Conservation (phyloP, 2,113 vertebrate species). For the Nanorana parkeri region DNA sequence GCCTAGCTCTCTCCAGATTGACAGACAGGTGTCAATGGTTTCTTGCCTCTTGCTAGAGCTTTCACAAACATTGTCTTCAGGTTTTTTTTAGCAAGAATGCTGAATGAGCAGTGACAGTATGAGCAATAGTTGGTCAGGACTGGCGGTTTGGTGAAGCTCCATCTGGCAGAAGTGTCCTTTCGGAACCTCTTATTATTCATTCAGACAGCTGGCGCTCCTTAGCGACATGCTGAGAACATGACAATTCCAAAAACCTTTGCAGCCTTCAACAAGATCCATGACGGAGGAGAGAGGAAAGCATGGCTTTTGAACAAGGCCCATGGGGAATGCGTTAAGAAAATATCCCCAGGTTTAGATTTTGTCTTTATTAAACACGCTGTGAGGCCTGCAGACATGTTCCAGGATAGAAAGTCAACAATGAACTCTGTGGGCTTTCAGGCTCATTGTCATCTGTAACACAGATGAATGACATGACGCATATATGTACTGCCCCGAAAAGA, state of each 20-base stretch:
- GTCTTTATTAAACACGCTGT: neutral
- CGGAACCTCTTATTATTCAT: neutral
- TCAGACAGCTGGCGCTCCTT: neutral
- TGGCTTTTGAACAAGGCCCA: neutral
- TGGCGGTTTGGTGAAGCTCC: neutral
- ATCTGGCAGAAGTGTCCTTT: neutral
- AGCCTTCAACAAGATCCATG: constrained; percentile 1
- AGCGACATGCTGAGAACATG: neutral
- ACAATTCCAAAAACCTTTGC: neutral
- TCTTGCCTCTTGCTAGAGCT: neutral
- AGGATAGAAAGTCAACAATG: constrained; percentile 21
- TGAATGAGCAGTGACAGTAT: neutral
- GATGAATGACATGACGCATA: neutral
- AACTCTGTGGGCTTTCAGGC: neutral
- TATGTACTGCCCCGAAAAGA: too few relatives aligned
- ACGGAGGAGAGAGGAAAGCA: neutral
- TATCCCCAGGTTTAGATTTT: constrained; percentile 8
- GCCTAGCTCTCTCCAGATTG: neutral
- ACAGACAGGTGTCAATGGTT: neutral
- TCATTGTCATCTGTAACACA: neutral
- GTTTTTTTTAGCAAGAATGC: neutral
- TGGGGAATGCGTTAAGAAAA: neutral
- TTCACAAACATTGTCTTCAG: neutral
- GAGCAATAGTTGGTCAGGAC: neutral
- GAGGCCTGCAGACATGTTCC: neutral